phyloP scores from a whole-genome alignment of 2,888 invertebrate species.

The Gerosis bhagava region DNA sequence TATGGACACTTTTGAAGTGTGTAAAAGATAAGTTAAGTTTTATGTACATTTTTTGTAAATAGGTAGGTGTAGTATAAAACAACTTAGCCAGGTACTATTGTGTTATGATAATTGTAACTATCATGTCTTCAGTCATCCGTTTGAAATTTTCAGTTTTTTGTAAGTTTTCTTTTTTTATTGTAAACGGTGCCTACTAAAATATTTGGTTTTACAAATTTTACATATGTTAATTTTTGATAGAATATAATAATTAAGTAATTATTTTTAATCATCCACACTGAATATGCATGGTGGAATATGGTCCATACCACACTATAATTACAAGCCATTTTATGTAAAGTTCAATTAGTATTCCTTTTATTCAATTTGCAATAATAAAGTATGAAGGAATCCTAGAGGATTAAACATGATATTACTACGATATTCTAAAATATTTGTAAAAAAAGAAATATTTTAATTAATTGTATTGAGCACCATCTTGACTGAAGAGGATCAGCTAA shows the following conservation, averaged over 20 bases:
- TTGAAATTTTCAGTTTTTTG: constrained; percentile 25
- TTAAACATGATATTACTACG: no score
- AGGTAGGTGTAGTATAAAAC: constrained; percentile 49
- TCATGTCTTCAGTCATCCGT: constrained; percentile 43
- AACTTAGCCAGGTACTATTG: constrained; percentile 45
- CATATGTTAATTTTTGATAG: constrained; percentile 20
- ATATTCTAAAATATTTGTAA: background rate
- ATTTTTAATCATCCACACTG: no score
- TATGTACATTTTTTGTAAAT: constrained; percentile 62
- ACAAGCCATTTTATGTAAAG: no score
- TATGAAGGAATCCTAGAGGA: no score
- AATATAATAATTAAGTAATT: constrained; percentile 11
- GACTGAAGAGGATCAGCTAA: no score
- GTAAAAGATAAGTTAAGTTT: constrained; percentile 63
- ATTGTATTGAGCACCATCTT: no score
- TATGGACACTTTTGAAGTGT: constrained; percentile 63
- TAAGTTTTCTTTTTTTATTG: constrained; percentile 25
- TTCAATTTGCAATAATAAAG: no score
- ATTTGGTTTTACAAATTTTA: constrained; percentile 29
- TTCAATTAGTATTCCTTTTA: no score
- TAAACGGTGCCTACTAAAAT: constrained; percentile 31
- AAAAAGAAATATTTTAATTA: background rate
- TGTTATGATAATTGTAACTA: constrained; percentile 49
- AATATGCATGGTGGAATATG: no score
- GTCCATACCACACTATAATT: no score